Base-by-base conservation (phyloP, 1,140 invertebrate species). In the Bombus pyrosoma region DNA sequence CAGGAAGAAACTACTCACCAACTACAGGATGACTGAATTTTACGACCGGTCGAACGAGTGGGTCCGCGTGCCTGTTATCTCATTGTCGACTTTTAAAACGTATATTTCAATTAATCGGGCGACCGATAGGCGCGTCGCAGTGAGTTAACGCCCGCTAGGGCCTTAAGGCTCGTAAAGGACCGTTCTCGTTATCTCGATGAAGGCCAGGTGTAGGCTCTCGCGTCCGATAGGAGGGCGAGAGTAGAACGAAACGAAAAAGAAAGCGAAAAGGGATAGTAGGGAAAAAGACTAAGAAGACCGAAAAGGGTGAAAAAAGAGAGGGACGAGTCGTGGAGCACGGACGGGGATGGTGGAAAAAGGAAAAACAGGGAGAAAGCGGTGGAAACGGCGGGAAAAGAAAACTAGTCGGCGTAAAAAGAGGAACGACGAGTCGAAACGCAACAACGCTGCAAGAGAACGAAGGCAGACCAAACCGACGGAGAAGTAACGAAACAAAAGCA, bases 71-170 rank as follows among this genome's bases (percentile, higher is more conserved):
- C 18, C 22, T n/a, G 43, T 68, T 83, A 69, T 76, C 81, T 75
- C 59, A 25, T 22, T 47, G 64, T 34, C 74, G 47, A 71, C 64
- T 78, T 79, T 83, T 69, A 69, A 77, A 83, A 78, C 82, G 82
- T 77, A 57, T 83, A 83, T 78, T 83, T 84, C 75, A 71, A 84
- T 84, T 84, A 84, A 79, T 78, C 75, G 82, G 34, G 37, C 53
- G 75, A 28, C 41, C 22, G 75, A 78, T 83, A 83, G 32, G 47
- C 18, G 47, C 47, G 47, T 53, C 47, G 47, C 47, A 8, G 18
- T 53, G 47, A 53, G 47, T 53, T 53, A 53, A 53, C 47, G 18
- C 47, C 47, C 18, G 47, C 47, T 53, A 53, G 47, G 18, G 15
- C 41, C 71, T 28, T 6, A 53, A 57, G 74, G 66, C 47, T 75